A percentile compares a stretch with the other conserved stretches of the same genome.
Conservation (phyloP, 2,888 invertebrate genomes). For the Xestia xanthographa region DNA sequence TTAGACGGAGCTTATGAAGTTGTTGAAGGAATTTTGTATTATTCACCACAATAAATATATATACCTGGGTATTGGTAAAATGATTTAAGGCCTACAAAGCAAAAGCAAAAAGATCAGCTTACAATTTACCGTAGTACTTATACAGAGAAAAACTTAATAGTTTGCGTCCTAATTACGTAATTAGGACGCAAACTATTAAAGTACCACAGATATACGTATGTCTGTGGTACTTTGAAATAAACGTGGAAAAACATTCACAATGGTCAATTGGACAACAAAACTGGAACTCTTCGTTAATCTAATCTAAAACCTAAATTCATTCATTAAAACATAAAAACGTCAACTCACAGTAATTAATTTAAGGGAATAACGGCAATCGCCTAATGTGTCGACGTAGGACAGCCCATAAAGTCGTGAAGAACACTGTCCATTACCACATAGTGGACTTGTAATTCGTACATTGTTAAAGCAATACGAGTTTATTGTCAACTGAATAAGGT, state of each 20-base stretch:
- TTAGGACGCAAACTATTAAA: no score
- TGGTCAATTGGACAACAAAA: conserved; percentile 32
- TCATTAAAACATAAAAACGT: conserved; percentile 72
- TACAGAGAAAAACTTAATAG: background rate
- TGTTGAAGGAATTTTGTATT: background rate
- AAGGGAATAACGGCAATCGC: conserved; percentile 76
- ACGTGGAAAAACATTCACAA: background rate
- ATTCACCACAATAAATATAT: background rate
- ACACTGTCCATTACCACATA: conserved; percentile 77
- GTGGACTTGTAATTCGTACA: conserved; percentile 71
- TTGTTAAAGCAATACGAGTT: conserved; percentile 77
- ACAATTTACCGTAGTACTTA: background rate
- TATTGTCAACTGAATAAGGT: conserved; percentile 78
- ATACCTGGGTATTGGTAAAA: background rate
- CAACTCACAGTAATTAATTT: conserved; percentile 80
- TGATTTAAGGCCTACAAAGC: background rate
- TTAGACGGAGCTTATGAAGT: background rate
- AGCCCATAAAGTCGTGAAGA: conserved; percentile 63
- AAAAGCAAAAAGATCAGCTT: background rate
- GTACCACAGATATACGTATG: no score
- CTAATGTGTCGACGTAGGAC: conserved; percentile 76
- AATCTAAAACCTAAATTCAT: conserved; percentile 65
- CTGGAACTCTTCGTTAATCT: conserved; percentile 55
- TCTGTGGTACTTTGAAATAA: background rate
- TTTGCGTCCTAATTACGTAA: background rate